These are phyloP conservation scores for Coronaproctus castanopsis DNA, from an alignment of 2,888 invertebrate genomes.

Conservation along the genomic window DNA sequence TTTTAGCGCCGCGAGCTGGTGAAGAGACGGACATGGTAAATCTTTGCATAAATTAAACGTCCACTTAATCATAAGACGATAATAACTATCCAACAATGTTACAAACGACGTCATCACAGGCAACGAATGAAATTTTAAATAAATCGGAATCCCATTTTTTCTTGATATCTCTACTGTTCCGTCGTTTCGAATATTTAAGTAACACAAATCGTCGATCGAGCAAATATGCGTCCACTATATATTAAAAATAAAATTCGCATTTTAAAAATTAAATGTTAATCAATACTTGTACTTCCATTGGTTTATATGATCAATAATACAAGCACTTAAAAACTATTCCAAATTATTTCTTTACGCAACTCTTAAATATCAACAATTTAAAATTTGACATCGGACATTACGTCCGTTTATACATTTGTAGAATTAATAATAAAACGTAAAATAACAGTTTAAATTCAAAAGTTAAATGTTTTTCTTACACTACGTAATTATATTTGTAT, in stretches of 20 bases:
- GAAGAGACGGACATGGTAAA: conserved; percentile 56
- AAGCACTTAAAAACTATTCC: no score
- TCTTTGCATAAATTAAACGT: conserved; percentile 73
- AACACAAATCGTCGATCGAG: conserved; percentile 63
- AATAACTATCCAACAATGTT: conserved; percentile 66
- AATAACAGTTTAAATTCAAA: no score
- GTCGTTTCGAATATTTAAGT: conserved; percentile 49
- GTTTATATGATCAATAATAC: no score
- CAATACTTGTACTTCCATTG: neutral
- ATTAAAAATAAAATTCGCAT: conserved; percentile 21
- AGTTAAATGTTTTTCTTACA: no score
- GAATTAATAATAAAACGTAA: no score
- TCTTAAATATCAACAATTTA: no score
- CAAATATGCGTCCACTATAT: conserved; percentile 57
- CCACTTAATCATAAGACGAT: conserved; percentile 70
- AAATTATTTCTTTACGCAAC: no score
- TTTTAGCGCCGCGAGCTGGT: conserved; percentile 45
- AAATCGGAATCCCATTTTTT: conserved; percentile 53
- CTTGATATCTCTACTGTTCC: conserved; percentile 53
- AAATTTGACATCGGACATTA: no score
- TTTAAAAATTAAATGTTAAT: conserved; percentile 13
- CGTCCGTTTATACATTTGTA: no score
- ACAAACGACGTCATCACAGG: conserved; percentile 55
- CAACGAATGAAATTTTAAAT: conserved; percentile 38
- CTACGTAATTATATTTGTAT: no score